Evolutionary conservation across 2,797 vertebrate species (phyloP).

Genomic region (Sardinella longiceps): DNA sequence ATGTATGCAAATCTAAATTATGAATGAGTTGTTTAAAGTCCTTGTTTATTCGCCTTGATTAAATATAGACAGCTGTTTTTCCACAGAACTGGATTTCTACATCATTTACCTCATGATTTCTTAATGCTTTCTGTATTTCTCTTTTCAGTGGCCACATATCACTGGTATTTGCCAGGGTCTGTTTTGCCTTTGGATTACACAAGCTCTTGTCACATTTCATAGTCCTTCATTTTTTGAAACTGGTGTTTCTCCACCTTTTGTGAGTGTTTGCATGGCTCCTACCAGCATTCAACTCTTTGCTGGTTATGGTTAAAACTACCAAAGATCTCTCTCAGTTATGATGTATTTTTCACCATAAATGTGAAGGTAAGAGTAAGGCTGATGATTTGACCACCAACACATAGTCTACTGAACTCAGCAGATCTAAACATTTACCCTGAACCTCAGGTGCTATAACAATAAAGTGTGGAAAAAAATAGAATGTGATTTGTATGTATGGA

Average conservation of each 20-base stretch:
- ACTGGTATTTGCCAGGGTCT: background rate
- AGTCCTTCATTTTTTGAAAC: slow-evolving; percentile 24
- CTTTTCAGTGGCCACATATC: background rate
- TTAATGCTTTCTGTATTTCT: slow-evolving; percentile 36
- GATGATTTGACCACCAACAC: background rate
- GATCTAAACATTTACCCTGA: background rate
- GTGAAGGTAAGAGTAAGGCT: slow-evolving; percentile 55
- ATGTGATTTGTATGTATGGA: background rate
- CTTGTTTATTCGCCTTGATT: slow-evolving; percentile 84
- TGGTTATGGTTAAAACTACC: slow-evolving; percentile 50
- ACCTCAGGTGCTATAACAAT: background rate
- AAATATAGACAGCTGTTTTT: slow-evolving; percentile 84
- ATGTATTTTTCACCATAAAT: slow-evolving; percentile 52
- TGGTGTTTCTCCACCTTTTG: slow-evolving; percentile 19
- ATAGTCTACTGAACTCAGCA: background rate
- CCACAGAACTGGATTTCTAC: slow-evolving; percentile 59
- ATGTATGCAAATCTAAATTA: slow-evolving; percentile 88
- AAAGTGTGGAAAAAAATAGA: background rate
- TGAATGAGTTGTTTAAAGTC: slow-evolving; percentile 84
- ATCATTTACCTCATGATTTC: slow-evolving; percentile 47
- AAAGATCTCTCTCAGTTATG: slow-evolving; percentile 53
- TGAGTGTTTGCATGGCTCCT: slow-evolving; percentile 36
- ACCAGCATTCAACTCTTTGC: slow-evolving; percentile 39
- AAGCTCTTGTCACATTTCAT: background rate
- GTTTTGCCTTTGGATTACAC: background rate